Evolutionary conservation across 64 coral and sea anemone genomes (phyloP).

Genomic region (Dendronephthya gigantea): DNA sequence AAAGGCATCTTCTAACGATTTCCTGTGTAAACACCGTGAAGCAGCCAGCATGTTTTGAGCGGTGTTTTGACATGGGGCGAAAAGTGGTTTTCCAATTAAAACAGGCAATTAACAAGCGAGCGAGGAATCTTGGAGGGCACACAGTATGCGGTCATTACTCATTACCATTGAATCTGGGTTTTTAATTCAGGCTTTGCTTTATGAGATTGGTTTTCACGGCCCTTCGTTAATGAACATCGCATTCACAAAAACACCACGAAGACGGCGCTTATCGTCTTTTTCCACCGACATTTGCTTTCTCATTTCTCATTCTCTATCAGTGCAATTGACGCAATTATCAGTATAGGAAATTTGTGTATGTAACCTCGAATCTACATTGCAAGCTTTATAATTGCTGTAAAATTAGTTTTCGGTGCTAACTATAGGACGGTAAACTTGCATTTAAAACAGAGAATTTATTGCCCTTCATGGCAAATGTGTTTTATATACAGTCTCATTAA

Average conservation of each 20-base stretch:
- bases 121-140: not conserved
- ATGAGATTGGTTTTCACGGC: not conserved
- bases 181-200: not conserved
- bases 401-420: not conserved
- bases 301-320: too few relatives aligned
- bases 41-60: not conserved
- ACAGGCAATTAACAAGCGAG: not conserved
- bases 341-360: not conserved
- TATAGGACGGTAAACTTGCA: not conserved
- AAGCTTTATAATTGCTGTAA: not conserved
- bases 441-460: not conserved
- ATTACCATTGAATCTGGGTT: not conserved
- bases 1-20: not conserved
- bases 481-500: not conserved
- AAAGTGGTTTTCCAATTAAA: conserved; percentile 8
- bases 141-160: not conserved
- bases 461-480: not conserved
- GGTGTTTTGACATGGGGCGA: not conserved
- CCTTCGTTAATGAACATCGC: not conserved
- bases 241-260: too few relatives aligned
- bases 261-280: too few relatives aligned
- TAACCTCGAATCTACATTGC: not conserved
- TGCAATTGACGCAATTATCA: not conserved
- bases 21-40: not conserved
- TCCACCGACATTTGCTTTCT: too few relatives aligned